Percentiles rank a stretch among this genome's conserved stretches.
Conservation (phyloP, 2,113 vertebrate species). For the Dendropsophus ebraccatus region DNA sequence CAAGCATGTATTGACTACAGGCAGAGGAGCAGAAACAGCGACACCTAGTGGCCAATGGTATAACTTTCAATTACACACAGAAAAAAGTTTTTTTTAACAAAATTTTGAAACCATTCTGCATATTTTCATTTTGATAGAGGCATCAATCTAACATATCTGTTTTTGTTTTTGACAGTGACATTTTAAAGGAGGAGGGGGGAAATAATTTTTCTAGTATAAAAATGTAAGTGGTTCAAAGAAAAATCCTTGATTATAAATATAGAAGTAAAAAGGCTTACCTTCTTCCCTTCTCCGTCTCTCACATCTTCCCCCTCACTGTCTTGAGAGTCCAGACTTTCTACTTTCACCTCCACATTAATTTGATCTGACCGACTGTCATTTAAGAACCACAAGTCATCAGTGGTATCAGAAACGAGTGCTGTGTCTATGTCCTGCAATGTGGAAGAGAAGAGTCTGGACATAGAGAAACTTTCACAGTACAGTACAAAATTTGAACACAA, state of each 20-base stretch:
- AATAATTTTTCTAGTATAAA: too few species aligned
- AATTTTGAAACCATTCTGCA: too few species aligned
- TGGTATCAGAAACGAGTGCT: conserved; percentile 92
- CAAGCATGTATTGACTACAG: too few species aligned
- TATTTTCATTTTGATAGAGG: too few species aligned
- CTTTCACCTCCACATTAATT: conserved; percentile 81
- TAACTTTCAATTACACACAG: too few species aligned
- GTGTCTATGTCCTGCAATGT: conserved; percentile 90
- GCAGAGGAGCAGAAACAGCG: too few species aligned
- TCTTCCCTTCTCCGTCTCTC: conserved; percentile 72
- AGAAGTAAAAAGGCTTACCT: conserved; percentile 62
- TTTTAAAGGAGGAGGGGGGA: too few species aligned
- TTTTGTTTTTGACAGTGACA: too few species aligned
- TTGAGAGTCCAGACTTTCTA: conserved; percentile 73
- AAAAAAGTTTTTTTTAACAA: too few species aligned
- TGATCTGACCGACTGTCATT: conserved; percentile 87
- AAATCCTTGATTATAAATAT: too few species aligned
- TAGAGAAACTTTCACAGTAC: background rate
- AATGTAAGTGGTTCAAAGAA: background rate
- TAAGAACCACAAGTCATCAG: conserved; percentile 93
- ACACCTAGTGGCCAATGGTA: too few species aligned
- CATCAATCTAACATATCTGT: too few species aligned
- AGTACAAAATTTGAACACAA: background rate
- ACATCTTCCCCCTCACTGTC: conserved; percentile 65
- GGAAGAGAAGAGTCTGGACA: conserved; percentile 55